phyloP scores from a whole-genome alignment of 1,140 invertebrate genomes.

The Zaprionus ornatus region DNA sequence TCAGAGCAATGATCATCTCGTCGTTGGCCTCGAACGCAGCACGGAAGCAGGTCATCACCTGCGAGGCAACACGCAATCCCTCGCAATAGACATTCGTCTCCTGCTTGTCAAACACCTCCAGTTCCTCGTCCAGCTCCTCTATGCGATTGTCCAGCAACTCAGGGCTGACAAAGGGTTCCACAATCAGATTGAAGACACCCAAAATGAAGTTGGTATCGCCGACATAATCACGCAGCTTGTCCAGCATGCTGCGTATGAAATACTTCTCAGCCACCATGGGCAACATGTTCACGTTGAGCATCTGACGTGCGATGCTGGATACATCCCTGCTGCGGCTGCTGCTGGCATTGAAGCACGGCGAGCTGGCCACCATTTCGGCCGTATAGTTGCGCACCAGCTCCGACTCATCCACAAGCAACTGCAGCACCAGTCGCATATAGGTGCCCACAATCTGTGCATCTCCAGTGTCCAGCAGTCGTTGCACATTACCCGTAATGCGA shows the following conservation, averaged over 20 bases:
- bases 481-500: constrained; percentile 8
- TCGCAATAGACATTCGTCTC: constrained; percentile 74
- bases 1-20: constrained; percentile 4
- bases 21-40: not conserved
- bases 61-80: constrained; percentile 37
- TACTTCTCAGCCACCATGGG: constrained; percentile 41
- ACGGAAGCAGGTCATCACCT: constrained; percentile 1
- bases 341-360: not conserved
- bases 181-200: constrained; percentile 52
- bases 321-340: not conserved
- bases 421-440: constrained; percentile 54
- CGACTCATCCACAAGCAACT: constrained; percentile 73
- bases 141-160: not conserved
- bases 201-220: constrained; percentile 34
- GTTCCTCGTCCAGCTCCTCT: not conserved
- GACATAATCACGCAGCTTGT: constrained; percentile 11
- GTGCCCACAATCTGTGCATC: constrained; percentile 47
- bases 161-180: constrained; percentile 42
- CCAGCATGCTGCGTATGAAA: constrained; percentile 40
- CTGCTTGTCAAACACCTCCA: constrained; percentile 73
- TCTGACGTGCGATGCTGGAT: not conserved
- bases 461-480: constrained; percentile 11
- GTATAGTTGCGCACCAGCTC: constrained; percentile 61
- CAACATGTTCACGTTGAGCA: constrained; percentile 24
- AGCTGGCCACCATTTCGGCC: constrained; percentile 45